phyloP scores from a whole-genome alignment of 2,888 invertebrate species.

The Pristionchus japonicus region DNA sequence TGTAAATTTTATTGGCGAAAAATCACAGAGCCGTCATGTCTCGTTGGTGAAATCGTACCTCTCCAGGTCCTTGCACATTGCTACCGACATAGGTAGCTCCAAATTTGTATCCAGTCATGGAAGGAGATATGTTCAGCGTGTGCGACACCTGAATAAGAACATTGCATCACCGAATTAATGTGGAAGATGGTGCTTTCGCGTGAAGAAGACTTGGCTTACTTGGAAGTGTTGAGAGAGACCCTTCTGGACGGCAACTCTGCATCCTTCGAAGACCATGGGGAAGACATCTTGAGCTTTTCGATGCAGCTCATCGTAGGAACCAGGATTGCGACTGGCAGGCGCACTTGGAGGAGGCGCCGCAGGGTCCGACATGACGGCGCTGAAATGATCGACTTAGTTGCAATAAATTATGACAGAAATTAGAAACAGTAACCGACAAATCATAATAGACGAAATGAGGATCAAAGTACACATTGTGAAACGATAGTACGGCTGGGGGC shows the following conservation, averaged over 20 bases:
- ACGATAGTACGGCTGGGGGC: not conserved
- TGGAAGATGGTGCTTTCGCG: not conserved
- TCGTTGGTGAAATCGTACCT: not conserved
- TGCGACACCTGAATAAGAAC: conserved; percentile 88
- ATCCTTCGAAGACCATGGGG: conserved; percentile 96
- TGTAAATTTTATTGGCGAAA: no score
- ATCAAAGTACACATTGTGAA: not conserved
- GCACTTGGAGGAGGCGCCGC: not conserved
- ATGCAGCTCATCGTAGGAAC: conserved; percentile 64
- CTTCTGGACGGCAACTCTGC: conserved; percentile 93
- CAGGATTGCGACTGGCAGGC: conserved; percentile 77
- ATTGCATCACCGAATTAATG: not conserved
- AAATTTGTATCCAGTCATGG: conserved; percentile 89
- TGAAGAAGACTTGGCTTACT: conserved; percentile 82
- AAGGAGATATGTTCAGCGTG: conserved; percentile 86
- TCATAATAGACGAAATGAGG: no score
- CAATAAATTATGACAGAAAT: not conserved
- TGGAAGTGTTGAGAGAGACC: conserved; percentile 94
- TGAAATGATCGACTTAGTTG: not conserved
- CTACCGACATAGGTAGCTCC: conserved; percentile 97
- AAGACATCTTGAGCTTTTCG: conserved; percentile 85
- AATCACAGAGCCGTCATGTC: no score
- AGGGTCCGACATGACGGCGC: not conserved
- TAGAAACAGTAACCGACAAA: not conserved
- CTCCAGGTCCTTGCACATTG: not conserved